Evolutionary conservation across 2,797 vertebrate species (phyloP).

Genomic region (Luscinia luscinia): DNA sequence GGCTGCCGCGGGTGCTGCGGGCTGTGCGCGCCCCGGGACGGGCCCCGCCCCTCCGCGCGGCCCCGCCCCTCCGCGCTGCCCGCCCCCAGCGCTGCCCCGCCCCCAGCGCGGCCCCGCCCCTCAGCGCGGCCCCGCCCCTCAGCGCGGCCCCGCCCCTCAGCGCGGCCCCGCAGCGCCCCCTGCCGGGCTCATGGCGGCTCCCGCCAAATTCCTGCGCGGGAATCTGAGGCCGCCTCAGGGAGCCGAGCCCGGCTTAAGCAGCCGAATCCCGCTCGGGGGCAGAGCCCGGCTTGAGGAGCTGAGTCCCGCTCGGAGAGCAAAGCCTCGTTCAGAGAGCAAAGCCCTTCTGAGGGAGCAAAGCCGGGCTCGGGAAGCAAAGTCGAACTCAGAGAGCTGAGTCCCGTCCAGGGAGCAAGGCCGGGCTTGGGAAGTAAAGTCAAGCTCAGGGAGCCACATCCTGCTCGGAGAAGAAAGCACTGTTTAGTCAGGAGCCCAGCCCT

Average conservation of each 20-base stretch:
- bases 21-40: not conserved
- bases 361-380: rapidly evolving
- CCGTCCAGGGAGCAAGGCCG: not conserved
- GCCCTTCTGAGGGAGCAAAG: not conserved
- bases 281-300: no score
- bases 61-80: no score
- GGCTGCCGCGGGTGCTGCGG: not conserved
- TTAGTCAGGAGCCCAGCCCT: not conserved
- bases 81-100: no score
- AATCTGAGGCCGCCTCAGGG: not conserved
- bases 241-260: no score
- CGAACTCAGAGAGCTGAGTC: not conserved
- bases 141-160: not conserved
- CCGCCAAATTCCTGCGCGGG: not conserved
- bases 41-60: no score
- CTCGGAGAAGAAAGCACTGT: not conserved
- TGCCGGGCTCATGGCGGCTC: not conserved
- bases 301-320: no score
- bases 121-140: no score
- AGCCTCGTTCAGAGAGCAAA: no score
- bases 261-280: no score
- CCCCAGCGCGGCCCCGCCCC: no score
- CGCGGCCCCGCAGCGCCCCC: not conserved
- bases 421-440: not conserved
- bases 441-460: not conserved